Base-by-base conservation (phyloP, 1,140 invertebrate species). In the Drosophila willistoni region DNA sequence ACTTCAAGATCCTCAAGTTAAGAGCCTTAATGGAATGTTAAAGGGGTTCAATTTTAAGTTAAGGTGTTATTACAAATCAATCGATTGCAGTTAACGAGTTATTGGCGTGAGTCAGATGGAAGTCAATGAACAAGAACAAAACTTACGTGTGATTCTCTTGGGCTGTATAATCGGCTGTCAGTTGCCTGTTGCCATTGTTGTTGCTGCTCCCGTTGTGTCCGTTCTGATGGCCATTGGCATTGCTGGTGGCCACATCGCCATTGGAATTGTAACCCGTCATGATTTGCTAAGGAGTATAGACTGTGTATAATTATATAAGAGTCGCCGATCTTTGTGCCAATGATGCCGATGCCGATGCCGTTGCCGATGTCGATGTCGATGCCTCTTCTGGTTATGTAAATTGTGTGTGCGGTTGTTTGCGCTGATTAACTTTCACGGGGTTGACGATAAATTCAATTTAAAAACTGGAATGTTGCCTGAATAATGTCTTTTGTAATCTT, bases 221-320 rank as follows among this genome's bases (percentile, higher is more conserved):
- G 17, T 74, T 81, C 42, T 41, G 63, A 36, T 44, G 65, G 59
- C 60, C 76, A 51, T 78, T 85, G 55, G 75, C 70, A 54, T 87
- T 89, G 81, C 68, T 69, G 14, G 81, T 67, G 9, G 77, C 69
- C 73, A 87, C 80, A 51, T 85, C 81, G 33, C 62, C 68, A 4
- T 79, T 83, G 51, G 68, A 77, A 65, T 71, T 84, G 39, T 83
- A 89, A 12, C 84, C 84, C 54, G 84, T 87, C 84, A 87, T 87
- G 34, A 60, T 85, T 42, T 61, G 17, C 56, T 54, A 39, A 67
- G 66, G 57, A 54, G 14, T 55, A 55, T 63, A 57, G 59, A 47
- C 51, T 39, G 59, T 39, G 59, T 76, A 60, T 55, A 76, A 76
- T 77, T 77, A 77, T 76, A 76, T 77, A 77, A 77, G 10, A 34